A percentile compares a stretch with the other conserved stretches of the same genome.
These are phyloP conservation scores for Cepaea nemoralis DNA, from an alignment of 1,140 invertebrate species.

Conservation along the genomic window DNA sequence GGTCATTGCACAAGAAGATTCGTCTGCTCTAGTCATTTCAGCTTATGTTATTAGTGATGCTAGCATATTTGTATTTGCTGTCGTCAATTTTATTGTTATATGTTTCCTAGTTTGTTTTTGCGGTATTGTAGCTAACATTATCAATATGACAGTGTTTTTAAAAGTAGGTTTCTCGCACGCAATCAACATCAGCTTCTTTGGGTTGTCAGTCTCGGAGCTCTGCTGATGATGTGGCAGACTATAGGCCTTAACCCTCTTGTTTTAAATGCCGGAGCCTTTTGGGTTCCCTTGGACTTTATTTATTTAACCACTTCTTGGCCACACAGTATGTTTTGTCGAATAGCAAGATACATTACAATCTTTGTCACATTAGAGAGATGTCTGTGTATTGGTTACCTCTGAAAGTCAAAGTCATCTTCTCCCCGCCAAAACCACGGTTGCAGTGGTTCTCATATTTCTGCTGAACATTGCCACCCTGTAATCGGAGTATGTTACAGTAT, in stretches of 20 bases:
- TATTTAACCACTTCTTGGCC: neutral
- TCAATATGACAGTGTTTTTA: no score
- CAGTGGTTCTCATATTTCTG: no score
- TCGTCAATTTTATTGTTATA: constrained; percentile 3
- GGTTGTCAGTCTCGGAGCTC: no score
- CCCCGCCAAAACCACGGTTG: no score
- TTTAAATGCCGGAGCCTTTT: neutral
- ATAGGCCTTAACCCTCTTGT: neutral
- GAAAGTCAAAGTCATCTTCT: neutral
- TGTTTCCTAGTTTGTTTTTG: neutral
- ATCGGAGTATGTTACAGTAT: neutral
- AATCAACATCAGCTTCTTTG: no score
- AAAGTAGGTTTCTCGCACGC: neutral
- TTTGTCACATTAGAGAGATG: no score
- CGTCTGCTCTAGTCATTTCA: no score
- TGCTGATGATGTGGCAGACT: neutral
- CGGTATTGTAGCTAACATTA: constrained; percentile 11
- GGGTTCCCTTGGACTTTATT: neutral
- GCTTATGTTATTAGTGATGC: no score
- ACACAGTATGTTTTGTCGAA: neutral
- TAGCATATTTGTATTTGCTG: neutral
- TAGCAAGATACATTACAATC: no score
- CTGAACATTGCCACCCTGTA: neutral
- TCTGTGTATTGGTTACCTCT: no score
- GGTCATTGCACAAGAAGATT: no score